Conservation (phyloP, 2,888 invertebrate species). For the Proisotoma minuta region DNA sequence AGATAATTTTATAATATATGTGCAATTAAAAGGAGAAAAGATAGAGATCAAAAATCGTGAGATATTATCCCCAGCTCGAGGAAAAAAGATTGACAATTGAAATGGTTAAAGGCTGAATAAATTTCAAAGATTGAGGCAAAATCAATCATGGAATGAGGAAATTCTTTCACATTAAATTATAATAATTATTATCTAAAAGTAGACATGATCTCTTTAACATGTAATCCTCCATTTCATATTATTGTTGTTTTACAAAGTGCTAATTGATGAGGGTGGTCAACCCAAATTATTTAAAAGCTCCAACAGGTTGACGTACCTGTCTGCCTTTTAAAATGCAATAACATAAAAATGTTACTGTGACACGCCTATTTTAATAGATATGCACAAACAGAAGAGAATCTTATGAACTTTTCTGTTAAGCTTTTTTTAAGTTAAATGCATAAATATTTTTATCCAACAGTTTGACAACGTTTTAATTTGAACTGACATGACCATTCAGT, state of each 20-base stretch:
- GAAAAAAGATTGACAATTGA: no score
- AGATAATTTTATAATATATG: no score
- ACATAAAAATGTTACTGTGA: slow-evolving; percentile 10
- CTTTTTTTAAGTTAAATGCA: background rate
- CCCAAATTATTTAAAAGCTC: slow-evolving; percentile 41
- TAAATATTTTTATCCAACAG: slow-evolving; percentile 1
- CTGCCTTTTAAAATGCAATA: slow-evolving; percentile 17
- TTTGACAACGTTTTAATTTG: no score
- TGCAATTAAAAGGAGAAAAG: no score
- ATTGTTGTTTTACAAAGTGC: slow-evolving; percentile 44
- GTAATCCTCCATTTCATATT: slow-evolving; percentile 41
- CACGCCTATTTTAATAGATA: slow-evolving; percentile 16
- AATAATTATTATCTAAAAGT: no score
- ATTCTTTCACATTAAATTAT: no score
- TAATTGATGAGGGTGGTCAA: slow-evolving; percentile 46
- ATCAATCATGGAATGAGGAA: no score
- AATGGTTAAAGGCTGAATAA: no score
- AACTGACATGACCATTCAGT: background rate
- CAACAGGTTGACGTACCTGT: slow-evolving; percentile 21
- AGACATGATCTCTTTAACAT: background rate
- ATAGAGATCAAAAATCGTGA: no score
- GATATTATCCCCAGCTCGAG: no score
- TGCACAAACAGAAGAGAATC: slow-evolving; percentile 2
- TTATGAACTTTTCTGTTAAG: background rate
- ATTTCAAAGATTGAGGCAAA: no score